These are phyloP conservation scores for Philhelius pedissequus DNA, from an alignment of 2,888 invertebrate genomes.

Conservation along the genomic window DNA sequence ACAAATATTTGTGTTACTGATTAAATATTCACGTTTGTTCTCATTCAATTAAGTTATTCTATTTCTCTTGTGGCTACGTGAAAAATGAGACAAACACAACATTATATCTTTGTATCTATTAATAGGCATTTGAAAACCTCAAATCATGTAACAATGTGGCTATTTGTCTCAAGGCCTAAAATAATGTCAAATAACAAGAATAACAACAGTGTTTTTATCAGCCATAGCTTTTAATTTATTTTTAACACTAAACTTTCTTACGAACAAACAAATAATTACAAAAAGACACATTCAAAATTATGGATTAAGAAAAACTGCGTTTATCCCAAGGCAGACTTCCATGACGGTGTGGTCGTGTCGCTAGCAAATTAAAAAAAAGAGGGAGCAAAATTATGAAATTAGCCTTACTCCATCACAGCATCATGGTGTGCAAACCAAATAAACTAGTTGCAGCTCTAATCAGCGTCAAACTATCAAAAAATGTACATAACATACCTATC, in stretches of 20 bases:
- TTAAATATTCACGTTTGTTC: conserved; percentile 44
- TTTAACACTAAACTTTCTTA: conserved; percentile 15
- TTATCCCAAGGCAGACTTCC: neutral
- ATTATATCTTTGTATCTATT: neutral
- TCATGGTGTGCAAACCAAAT: conserved; percentile 43
- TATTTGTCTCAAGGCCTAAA: conserved; percentile 20
- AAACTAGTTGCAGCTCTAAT: conserved; percentile 34
- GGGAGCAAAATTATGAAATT: conserved; percentile 55
- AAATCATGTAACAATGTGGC: conserved; percentile 26
- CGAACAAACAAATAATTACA: conserved; percentile 6
- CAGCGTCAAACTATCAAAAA: conserved; percentile 43
- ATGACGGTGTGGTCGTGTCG: neutral
- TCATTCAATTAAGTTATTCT: conserved; percentile 30
- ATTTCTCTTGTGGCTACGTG: neutral
- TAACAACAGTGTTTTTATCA: neutral
- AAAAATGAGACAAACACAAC: conserved; percentile 30
- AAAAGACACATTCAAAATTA: conserved; percentile 16
- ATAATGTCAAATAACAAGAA: conserved; percentile 9
- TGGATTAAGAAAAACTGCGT: neutral
- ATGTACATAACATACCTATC: conserved; percentile 23
- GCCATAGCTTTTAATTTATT: neutral
- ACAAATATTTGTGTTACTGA: neutral
- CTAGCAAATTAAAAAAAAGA: neutral
- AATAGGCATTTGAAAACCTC: conserved; percentile 3
- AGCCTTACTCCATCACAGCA: conserved; percentile 18